These are phyloP conservation scores for Dasyornis broadbenti DNA, from an alignment of 2,113 vertebrate genomes.

Conservation along the genomic window DNA sequence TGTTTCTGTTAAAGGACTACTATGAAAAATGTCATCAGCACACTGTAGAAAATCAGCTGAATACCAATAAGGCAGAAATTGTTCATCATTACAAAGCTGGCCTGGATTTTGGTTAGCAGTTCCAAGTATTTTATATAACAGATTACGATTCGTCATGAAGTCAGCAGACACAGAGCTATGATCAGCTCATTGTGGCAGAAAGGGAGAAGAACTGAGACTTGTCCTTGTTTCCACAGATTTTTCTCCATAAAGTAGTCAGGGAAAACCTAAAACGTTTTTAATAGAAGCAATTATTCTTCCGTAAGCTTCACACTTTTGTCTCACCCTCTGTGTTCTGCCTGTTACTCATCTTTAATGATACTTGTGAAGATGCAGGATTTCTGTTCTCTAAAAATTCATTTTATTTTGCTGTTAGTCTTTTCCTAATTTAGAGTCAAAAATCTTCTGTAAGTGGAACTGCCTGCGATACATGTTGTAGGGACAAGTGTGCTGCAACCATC, in stretches of 20 bases:
- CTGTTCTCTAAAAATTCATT: not conserved
- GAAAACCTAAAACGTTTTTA: slow-evolving; percentile 39
- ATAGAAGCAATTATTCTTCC: slow-evolving; percentile 26
- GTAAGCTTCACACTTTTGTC: not conserved
- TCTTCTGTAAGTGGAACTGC: not conserved
- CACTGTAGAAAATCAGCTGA: slow-evolving; percentile 6
- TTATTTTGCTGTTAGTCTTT: not conserved
- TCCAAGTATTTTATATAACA: slow-evolving; percentile 36
- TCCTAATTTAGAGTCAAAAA: not conserved
- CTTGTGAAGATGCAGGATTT: not conserved
- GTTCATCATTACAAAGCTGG: slow-evolving; percentile 33
- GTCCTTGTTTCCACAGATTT: slow-evolving; percentile 40
- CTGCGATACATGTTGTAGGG: not conserved
- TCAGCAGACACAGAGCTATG: not conserved
- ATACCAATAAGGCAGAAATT: slow-evolving; percentile 30
- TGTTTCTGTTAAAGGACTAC: not conserved
- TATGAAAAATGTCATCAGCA: slow-evolving; percentile 2
- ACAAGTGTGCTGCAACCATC: not conserved
- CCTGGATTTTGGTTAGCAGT: not conserved
- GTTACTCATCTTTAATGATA: not conserved
- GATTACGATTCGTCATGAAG: slow-evolving; percentile 28
- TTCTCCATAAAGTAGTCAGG: slow-evolving; percentile 28
- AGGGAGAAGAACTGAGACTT: not conserved
- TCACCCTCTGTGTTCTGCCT: not conserved
- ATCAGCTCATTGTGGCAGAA: slow-evolving; percentile 16